Evolutionary conservation across 1,140 invertebrate genomes (phyloP), one percentile per base, ranked within the genome.

Genomic region (Arion vulgaris): DNA sequence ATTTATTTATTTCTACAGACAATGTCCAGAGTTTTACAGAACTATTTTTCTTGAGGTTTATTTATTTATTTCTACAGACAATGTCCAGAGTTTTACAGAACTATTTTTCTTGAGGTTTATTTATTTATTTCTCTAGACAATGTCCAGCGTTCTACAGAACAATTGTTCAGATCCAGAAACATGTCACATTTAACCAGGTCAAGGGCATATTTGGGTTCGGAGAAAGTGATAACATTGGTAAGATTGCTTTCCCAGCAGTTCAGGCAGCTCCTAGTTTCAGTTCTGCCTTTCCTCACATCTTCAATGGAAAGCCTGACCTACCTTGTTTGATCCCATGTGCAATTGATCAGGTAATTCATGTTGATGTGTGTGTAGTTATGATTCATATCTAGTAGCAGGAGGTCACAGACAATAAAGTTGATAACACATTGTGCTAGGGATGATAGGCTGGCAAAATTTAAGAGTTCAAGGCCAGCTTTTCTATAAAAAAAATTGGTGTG

Each of bases 291-390:
- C 98, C 98, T 0, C 95, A 96, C 79, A 97, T 99, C 86, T 99
- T 99, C 92, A 95, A 93, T 49, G 90, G 94, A 2, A 94, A 95
- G 79, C 95, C 95, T 75, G 96, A 97, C 90, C 86, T 97, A 77
- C 96, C 96, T 9, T 99, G 97, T 90, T 93, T 99, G 0, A 98
- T 99, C 85, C 98, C 98, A 0, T 99, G 98, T 93, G 99, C 98
- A 41, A 99, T 99, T 88, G 99, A 99, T 94, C 99, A 99, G 93
- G 95, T 95, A 91, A 75, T 32, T 53, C n/a, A 53, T 53, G n/a
- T 34, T 17, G 1, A 36, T 78, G 23, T n/a, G 39, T 78, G 7
- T 19, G 36, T 32, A 74, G 9, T 32, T n/a, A n/a, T n/a, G n/a
- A n/a, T n/a, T n/a, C n/a, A n/a, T n/a, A n/a, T n/a, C n/a, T n/a